A percentile compares a stretch with the other conserved stretches of the same genome.
phyloP scores from a whole-genome alignment of 2,797 vertebrate genomes.

The Sebastes glaucus region DNA sequence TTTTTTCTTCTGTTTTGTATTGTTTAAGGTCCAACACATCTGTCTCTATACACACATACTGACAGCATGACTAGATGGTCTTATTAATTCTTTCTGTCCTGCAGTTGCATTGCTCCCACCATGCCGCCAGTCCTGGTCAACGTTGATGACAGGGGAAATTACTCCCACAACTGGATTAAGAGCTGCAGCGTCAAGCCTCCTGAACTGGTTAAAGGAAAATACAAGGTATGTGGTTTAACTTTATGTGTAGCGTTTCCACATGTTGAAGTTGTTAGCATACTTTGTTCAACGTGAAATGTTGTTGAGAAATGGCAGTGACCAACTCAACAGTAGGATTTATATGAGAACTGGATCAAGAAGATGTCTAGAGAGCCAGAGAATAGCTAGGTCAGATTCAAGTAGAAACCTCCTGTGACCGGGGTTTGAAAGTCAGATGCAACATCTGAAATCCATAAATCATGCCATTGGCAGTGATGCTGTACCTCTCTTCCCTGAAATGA shows the following conservation, averaged over 20 bases:
- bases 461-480: conserved; percentile 13
- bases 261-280: not conserved
- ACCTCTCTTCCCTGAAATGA: conserved; percentile 5
- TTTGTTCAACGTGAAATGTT: not conserved
- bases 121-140: conserved; percentile 45
- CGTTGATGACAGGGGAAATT: conserved; percentile 9
- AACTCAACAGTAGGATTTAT: conserved; percentile 2
- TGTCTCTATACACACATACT: not conserved
- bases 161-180: conserved; percentile 79
- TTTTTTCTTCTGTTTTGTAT: not conserved
- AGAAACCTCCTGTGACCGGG: not conserved
- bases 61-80: not conserved
- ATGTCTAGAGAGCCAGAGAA: not conserved
- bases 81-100: conserved; percentile 30
- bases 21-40: not conserved
- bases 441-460: conserved; percentile 44
- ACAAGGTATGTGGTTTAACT: conserved; percentile 82
- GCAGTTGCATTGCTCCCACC: conserved; percentile 67
- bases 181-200: conserved; percentile 63
- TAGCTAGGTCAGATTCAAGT: not conserved
- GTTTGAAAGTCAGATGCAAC: conserved; percentile 27
- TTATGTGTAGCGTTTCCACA: not conserved
- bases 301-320: not conserved
- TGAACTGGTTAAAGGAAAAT: conserved; percentile 75
- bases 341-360: not conserved